Evolutionary conservation across 1,140 invertebrate species (phyloP).

Genomic region (Rhizoglyphus robini): DNA sequence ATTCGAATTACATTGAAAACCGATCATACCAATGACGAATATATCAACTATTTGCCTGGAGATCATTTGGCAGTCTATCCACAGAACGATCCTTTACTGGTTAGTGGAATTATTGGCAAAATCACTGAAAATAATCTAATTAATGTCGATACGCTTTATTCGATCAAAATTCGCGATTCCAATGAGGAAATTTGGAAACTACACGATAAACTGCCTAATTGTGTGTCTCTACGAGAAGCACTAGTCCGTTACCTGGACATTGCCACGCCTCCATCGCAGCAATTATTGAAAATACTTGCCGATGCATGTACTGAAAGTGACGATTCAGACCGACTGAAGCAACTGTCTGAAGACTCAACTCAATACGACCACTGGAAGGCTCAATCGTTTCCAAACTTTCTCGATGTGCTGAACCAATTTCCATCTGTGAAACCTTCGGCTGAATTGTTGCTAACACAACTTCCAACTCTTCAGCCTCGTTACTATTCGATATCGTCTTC

Average conservation of each 20-base stretch:
- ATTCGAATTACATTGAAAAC: conserved; percentile 12
- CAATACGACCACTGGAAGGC: conserved; percentile 90
- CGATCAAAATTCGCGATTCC: conserved; percentile 1
- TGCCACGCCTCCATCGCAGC: conserved; percentile 75
- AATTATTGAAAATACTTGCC: conserved; percentile 65
- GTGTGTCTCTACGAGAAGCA: conserved; percentile 53
- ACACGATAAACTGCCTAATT: conserved; percentile 64
- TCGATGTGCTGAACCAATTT: conserved; percentile 72
- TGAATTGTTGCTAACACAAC: conserved; percentile 62
- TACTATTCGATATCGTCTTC: conserved; percentile 92
- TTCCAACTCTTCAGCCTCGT: conserved; percentile 75
- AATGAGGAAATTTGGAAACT: conserved; percentile 59
- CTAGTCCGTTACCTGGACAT: conserved; percentile 76
- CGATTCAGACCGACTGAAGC: conserved; percentile 56
- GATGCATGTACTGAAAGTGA: conserved; percentile 53
- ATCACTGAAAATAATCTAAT: conserved; percentile 38
- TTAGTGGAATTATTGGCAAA: conserved; percentile 57
- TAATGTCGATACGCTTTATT: neutral
- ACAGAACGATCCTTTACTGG: conserved; percentile 61
- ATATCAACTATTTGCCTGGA: conserved; percentile 47
- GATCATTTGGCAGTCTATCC: conserved; percentile 87
- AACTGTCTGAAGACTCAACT: conserved; percentile 62
- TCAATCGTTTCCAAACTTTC: conserved; percentile 63
- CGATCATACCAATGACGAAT: neutral
- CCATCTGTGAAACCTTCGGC: conserved; percentile 65